Conservation (phyloP, 2,113 vertebrate genomes). For the Phrynosoma blainvillii region DNA sequence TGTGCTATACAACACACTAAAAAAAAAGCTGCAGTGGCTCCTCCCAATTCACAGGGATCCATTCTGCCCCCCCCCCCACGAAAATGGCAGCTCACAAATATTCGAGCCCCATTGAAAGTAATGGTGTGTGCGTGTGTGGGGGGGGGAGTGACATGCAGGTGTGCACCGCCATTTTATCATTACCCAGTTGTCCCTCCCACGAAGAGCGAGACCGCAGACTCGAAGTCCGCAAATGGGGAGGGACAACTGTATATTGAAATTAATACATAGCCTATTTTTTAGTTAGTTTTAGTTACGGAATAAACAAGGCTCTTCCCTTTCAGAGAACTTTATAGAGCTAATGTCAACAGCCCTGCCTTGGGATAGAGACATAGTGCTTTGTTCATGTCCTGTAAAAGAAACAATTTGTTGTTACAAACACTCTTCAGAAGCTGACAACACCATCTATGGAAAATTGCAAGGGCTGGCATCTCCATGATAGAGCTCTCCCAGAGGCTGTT, state of each 20-base stretch:
- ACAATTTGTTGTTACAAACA: slow-evolving; percentile 49
- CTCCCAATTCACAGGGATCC: no score
- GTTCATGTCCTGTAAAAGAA: slow-evolving; percentile 54
- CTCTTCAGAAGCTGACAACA: slow-evolving; percentile 51
- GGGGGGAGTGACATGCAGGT: no score
- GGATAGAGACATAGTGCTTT: slow-evolving; percentile 16
- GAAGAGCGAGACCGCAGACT: no score
- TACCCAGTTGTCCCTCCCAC: no score
- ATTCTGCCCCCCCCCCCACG: no score
- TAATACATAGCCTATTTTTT: background rate
- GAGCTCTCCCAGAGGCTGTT: slow-evolving; percentile 61
- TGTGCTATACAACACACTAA: no score
- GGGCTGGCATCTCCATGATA: slow-evolving; percentile 57
- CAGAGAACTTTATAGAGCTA: slow-evolving; percentile 21
- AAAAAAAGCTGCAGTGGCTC: background rate
- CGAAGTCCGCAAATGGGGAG: no score
- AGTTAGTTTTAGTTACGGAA: background rate
- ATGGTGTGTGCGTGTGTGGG: no score
- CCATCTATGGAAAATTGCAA: slow-evolving; percentile 59
- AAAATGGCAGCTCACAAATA: no score
- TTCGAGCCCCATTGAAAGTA: no score
- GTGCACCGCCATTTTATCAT: no score
- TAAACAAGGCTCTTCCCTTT: background rate
- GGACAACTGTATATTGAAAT: background rate
- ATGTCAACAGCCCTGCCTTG: slow-evolving; percentile 30